phyloP scores from a whole-genome alignment of 1,140 invertebrate species.

The Muscidifurax raptorellus region DNA sequence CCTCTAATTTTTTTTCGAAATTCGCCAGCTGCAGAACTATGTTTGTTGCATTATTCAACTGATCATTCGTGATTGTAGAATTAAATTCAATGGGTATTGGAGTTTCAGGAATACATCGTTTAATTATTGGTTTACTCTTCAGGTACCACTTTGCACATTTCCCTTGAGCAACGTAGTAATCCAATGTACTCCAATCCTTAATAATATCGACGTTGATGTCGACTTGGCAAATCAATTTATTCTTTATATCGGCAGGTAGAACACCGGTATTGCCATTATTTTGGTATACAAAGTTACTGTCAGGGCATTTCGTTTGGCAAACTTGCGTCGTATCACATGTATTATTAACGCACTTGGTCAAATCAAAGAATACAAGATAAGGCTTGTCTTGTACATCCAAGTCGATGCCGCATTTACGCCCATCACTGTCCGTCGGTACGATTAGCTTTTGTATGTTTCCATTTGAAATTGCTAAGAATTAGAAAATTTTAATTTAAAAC shows the following conservation, averaged over 20 bases:
- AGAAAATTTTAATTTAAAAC: no score
- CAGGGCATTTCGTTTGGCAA: conserved; percentile 87
- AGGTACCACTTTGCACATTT: conserved; percentile 87
- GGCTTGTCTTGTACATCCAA: conserved; percentile 80
- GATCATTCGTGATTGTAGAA: conserved; percentile 1
- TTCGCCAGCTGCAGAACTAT: conserved; percentile 14
- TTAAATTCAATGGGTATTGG: conserved; percentile 29
- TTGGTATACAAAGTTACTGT: conserved; percentile 63
- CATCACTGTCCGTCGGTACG: conserved; percentile 86
- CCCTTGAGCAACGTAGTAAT: conserved; percentile 72
- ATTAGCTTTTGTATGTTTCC: conserved; percentile 88
- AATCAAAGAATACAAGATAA: conserved; percentile 90
- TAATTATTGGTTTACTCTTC: conserved; percentile 74
- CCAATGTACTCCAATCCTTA: conserved; percentile 56
- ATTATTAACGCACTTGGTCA: conserved; percentile 84
- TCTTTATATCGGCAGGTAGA: conserved; percentile 66
- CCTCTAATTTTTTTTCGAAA: conserved; percentile 16
- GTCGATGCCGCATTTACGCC: conserved; percentile 88
- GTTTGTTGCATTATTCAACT: conserved; percentile 1
- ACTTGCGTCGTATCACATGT: conserved; percentile 92
- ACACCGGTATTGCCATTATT: not conserved
- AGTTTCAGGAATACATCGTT: conserved; percentile 59
- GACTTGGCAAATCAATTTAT: conserved; percentile 81
- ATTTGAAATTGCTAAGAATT: conserved; percentile 77
- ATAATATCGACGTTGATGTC: conserved; percentile 72